phyloP scores from a whole-genome alignment of 2,888 invertebrate species.

The Sericinus montela region DNA sequence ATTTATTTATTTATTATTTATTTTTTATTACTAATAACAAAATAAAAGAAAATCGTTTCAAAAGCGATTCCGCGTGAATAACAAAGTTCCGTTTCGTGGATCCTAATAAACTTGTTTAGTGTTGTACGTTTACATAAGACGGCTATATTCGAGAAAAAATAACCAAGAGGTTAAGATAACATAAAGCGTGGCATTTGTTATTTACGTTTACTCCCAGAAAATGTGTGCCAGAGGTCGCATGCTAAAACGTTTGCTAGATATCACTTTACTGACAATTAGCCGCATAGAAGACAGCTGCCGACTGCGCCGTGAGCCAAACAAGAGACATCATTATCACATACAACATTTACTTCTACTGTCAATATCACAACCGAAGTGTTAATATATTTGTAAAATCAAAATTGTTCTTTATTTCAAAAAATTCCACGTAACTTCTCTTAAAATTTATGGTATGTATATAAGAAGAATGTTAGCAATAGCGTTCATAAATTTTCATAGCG shows the following conservation, averaged over 20 bases:
- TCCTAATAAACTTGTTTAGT: too few species aligned
- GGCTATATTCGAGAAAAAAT: background rate
- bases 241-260: constrained; percentile 46
- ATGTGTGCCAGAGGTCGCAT: constrained; percentile 45
- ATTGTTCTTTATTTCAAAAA: too few species aligned
- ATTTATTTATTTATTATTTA: too few species aligned
- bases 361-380: constrained; percentile 1
- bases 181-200: constrained; percentile 11
- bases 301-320: constrained; percentile 28
- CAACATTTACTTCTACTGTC: constrained; percentile 5
- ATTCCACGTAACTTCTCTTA: too few species aligned
- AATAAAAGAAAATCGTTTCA: too few species aligned
- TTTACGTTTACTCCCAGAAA: constrained; percentile 26
- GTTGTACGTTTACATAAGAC: background rate
- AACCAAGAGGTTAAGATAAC: constrained; percentile 22
- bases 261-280: constrained; percentile 61
- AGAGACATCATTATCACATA: constrained; percentile 37
- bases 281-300: constrained; percentile 51
- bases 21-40: too few species aligned
- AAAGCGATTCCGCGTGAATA: too few species aligned
- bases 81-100: too few species aligned
- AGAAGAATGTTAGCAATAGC: too few species aligned
- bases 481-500: too few species aligned
- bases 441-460: too few species aligned
- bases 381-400: too few species aligned